A percentile compares a stretch with the other conserved stretches of the same genome.
phyloP scores from a whole-genome alignment of 2,888 invertebrate genomes.

The Spicauda simplicius region DNA sequence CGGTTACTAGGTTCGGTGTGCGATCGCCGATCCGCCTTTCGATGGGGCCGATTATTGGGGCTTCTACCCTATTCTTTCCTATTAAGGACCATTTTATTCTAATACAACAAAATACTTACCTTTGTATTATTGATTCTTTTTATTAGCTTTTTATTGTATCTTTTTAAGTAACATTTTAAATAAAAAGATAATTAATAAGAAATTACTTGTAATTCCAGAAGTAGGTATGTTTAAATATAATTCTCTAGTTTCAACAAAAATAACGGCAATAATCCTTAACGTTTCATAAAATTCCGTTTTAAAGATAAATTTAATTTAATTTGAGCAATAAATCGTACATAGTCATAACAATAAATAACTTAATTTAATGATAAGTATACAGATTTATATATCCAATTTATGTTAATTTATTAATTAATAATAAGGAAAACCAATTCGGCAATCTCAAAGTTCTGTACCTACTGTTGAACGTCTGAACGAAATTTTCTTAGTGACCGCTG shows the following conservation, averaged over 20 bases:
- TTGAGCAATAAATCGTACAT: constrained; percentile 5
- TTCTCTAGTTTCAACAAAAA: constrained; percentile 16
- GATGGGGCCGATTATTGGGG: constrained; percentile 35
- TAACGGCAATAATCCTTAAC: constrained; percentile 17
- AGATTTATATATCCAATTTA: constrained; percentile 9
- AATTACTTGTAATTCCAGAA: background rate
- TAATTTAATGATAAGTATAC: constrained; percentile 20
- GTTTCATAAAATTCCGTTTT: constrained; percentile 10
- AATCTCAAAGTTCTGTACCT: background rate
- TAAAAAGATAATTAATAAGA: background rate
- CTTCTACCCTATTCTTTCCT: constrained; percentile 32
- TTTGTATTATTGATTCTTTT: background rate
- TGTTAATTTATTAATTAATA: constrained; percentile 4
- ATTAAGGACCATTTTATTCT: background rate
- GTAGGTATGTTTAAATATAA: background rate
- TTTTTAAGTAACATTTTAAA: background rate
- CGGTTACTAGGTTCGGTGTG: constrained; percentile 78
- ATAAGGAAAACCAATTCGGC: constrained; percentile 4
- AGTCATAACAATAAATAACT: constrained; percentile 6
- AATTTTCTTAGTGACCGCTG: constrained; percentile 45
- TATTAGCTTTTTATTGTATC: no score
- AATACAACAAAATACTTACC: background rate
- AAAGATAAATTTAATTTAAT: constrained; percentile 5
- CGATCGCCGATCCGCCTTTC: constrained; percentile 50
- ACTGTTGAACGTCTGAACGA: background rate